A percentile compares a stretch with the other conserved stretches of the same genome.
phyloP scores from a whole-genome alignment of 2,888 invertebrate genomes.

The Microplitis deprimator region DNA sequence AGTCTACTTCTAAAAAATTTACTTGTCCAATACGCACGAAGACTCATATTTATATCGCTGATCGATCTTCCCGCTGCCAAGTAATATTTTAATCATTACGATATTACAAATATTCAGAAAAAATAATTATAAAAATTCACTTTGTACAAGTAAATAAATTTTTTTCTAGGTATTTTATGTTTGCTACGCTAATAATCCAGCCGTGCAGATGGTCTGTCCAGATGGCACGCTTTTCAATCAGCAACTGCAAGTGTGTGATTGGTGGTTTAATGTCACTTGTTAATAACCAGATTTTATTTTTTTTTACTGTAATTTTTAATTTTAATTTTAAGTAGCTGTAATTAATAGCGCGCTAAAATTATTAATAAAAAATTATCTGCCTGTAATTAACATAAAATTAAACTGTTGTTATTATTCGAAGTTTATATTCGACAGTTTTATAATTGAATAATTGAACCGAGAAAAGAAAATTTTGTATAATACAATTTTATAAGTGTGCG shows the following conservation, averaged over 20 bases:
- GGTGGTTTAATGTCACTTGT: constrained; percentile 67
- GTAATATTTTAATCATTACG: constrained; percentile 47
- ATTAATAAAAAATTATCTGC: too few relatives aligned
- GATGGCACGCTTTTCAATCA: constrained; percentile 67
- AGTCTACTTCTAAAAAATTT: constrained; percentile 52
- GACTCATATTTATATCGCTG: constrained; percentile 61
- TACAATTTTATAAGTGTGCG: too few relatives aligned
- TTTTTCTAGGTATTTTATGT: constrained; percentile 63
- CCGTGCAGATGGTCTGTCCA: constrained; percentile 66
- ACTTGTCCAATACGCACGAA: constrained; percentile 54
- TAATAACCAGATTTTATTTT: constrained; percentile 26
- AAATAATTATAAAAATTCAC: neutral
- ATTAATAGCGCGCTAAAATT: too few relatives aligned
- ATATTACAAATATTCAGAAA: neutral
- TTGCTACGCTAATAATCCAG: constrained; percentile 62
- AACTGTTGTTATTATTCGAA: too few relatives aligned
- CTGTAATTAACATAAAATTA: too few relatives aligned
- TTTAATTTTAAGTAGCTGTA: too few relatives aligned
- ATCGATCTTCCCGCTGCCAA: constrained; percentile 62
- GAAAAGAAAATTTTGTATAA: too few relatives aligned
- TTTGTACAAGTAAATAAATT: neutral
- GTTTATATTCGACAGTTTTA: too few relatives aligned
- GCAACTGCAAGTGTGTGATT: constrained; percentile 65
- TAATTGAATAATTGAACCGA: too few relatives aligned
- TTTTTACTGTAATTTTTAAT: too few relatives aligned